These are phyloP conservation scores for Saccopteryx bilineata DNA, from an alignment of 2,113 vertebrate genomes.

Conservation along the genomic window DNA sequence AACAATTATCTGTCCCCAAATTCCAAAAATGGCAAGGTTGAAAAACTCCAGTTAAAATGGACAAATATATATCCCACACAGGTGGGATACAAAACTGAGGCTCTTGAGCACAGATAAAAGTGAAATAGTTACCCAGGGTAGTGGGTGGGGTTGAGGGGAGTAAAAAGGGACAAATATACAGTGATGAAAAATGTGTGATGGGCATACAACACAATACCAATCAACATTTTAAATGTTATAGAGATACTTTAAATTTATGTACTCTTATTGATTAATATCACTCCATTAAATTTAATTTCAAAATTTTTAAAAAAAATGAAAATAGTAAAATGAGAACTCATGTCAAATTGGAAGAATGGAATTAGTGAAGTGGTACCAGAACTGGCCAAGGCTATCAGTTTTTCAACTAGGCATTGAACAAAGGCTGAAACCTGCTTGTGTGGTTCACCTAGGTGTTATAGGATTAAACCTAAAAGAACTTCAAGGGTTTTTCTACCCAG, in stretches of 20 bases:
- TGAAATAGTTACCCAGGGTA: no score
- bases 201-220: no score
- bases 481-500: not conserved
- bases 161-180: no score
- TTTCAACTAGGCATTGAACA: not conserved
- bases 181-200: no score
- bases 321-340: not conserved
- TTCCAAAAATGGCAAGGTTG: not conserved
- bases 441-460: not conserved
- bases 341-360: not conserved
- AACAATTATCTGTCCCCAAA: not conserved
- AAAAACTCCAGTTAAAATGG: not conserved
- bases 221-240: no score
- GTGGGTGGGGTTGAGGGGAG: no score
- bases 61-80: no score
- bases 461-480: not conserved
- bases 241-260: no score
- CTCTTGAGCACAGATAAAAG: no score
- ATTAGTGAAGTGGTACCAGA: fast-evolving
- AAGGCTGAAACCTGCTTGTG: fast-evolving
- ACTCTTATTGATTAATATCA: no score
- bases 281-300: no score
- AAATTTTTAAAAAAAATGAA: not conserved
- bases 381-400: fast-evolving
- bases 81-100: no score